Conservation (phyloP, 2,113 vertebrate genomes). For the Cyanoderma ruficeps region DNA sequence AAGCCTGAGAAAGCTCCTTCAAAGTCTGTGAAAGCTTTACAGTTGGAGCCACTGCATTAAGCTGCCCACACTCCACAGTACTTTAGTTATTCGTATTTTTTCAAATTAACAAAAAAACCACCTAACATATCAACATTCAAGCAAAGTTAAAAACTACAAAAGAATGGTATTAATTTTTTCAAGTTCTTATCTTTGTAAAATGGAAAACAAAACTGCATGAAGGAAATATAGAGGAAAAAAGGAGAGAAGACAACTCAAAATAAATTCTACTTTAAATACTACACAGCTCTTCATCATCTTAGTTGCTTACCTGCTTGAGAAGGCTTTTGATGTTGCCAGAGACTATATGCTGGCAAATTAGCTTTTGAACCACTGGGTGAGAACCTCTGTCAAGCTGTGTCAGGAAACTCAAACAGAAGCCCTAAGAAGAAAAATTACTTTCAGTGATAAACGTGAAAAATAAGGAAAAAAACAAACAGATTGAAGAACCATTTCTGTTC, state of each 20-base stretch:
- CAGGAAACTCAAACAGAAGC: constrained; percentile 95
- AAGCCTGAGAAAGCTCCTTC: not conserved
- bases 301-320: constrained; percentile 83
- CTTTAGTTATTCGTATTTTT: not conserved
- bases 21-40: not conserved
- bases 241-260: not conserved
- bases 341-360: constrained; percentile 89
- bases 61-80: not conserved
- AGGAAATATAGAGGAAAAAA: not conserved
- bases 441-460: not conserved
- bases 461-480: not conserved
- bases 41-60: not conserved
- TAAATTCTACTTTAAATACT: not conserved
- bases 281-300: not conserved
- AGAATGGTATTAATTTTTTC: not conserved
- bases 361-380: constrained; percentile 88
- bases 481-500: not conserved
- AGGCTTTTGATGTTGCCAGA: constrained; percentile 87
- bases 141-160: not conserved
- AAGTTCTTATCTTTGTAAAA: not conserved
- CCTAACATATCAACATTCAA: not conserved
- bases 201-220: not conserved
- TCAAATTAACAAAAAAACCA: not conserved
- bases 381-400: constrained; percentile 93
- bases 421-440: constrained; percentile 73